Conservation (phyloP, 1,140 invertebrate species). For the Lepidurus apus region DNA sequence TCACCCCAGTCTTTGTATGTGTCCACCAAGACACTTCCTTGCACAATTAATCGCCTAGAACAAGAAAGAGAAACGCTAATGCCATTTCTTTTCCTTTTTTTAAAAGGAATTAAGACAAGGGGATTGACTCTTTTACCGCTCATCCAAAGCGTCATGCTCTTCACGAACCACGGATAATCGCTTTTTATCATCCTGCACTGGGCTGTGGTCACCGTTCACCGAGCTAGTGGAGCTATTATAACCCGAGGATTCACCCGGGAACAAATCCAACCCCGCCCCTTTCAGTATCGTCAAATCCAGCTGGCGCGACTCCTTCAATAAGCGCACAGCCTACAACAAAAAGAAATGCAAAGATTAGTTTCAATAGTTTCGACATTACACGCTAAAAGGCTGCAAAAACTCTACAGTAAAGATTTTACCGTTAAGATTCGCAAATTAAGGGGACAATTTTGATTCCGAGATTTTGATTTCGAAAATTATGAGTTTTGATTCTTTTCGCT, state of each 20-base stretch:
- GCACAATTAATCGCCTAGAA: constrained; percentile 29
- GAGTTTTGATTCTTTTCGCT: too few species aligned
- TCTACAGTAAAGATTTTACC: neutral
- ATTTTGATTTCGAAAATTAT: too few species aligned
- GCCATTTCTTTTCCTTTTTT: constrained; percentile 16
- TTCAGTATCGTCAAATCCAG: constrained; percentile 66
- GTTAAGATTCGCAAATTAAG: constrained; percentile 32
- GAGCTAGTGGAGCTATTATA: constrained; percentile 73
- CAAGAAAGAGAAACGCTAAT: neutral
- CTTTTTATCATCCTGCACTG: constrained; percentile 43
- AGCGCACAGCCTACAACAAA: constrained; percentile 35
- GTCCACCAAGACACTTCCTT: constrained; percentile 32
- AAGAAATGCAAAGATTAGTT: constrained; percentile 17
- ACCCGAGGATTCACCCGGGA: constrained; percentile 65
- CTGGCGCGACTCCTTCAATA: constrained; percentile 67
- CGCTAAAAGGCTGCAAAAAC: neutral
- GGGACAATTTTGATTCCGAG: constrained; percentile 1
- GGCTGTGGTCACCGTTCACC: constrained; percentile 58
- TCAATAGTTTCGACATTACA: constrained; percentile 17
- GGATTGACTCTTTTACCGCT: constrained; percentile 35
- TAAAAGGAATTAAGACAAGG: neutral
- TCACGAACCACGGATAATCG: constrained; percentile 62
- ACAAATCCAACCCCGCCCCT: constrained; percentile 65
- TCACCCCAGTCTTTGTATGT: constrained; percentile 25
- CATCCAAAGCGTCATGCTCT: constrained; percentile 46